These are phyloP conservation scores for Lineus longissimus DNA, from an alignment of 1,140 invertebrate species.

Conservation along the genomic window DNA sequence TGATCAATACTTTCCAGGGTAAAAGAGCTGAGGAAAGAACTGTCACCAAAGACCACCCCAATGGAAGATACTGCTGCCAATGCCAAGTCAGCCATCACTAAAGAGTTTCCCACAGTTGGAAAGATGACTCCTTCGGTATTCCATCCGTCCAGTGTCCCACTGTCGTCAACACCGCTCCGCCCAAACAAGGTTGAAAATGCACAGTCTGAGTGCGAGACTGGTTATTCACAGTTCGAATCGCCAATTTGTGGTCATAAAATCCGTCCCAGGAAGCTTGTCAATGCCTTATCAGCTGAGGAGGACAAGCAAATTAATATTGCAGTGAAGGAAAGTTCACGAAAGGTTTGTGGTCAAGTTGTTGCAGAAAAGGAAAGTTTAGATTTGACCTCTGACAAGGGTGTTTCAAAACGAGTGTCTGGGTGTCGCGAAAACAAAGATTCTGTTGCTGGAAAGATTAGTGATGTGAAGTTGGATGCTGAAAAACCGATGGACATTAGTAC, in stretches of 20 bases:
- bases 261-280: constrained; percentile 22
- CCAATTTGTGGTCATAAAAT: constrained; percentile 42
- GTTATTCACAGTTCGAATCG: constrained; percentile 30
- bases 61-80: not conserved
- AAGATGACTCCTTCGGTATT: constrained; percentile 36
- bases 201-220: constrained; percentile 12
- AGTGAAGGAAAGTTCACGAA: too few species aligned
- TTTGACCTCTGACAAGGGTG: too few species aligned
- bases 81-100: not conserved
- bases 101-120: not conserved
- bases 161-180: constrained; percentile 48
- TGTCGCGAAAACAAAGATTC: too few species aligned
- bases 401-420: too few species aligned
- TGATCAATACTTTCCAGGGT: constrained; percentile 4
- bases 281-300: constrained; percentile 5
- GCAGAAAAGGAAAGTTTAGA: too few species aligned
- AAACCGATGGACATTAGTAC: not conserved
- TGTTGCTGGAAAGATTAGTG: too few species aligned
- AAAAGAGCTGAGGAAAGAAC: constrained; percentile 12
- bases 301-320: not conserved
- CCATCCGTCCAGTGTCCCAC: constrained; percentile 46
- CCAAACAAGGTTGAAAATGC: constrained; percentile 22
- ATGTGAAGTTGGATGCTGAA: too few species aligned
- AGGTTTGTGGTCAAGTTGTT: too few species aligned
- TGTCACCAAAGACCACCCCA: not conserved